A percentile compares a stretch with the other conserved stretches of the same genome.
Evolutionary conservation across 2,113 vertebrate species (phyloP).

Genomic region (Cyanistes caeruleus): DNA sequence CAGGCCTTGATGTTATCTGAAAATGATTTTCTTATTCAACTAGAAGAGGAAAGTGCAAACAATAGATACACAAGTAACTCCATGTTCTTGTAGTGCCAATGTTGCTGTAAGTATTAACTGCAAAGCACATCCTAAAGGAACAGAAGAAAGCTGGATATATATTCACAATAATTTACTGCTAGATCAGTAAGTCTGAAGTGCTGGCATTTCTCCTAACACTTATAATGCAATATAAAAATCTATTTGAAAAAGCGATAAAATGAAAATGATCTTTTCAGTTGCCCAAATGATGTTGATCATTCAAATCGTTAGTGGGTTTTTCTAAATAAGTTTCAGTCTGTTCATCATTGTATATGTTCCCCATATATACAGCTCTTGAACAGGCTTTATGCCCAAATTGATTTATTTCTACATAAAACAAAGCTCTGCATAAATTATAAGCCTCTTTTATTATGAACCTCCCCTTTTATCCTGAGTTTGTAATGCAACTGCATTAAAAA

Average conservation of each 20-base stretch:
- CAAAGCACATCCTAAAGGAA: neutral
- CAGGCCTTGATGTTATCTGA: neutral
- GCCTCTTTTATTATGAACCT: neutral
- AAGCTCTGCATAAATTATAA: neutral
- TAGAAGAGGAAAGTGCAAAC: neutral
- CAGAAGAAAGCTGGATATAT: neutral
- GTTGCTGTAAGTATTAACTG: neutral
- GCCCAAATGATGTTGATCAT: neutral
- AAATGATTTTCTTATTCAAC: neutral
- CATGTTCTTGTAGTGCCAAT: neutral
- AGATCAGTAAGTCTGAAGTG: neutral
- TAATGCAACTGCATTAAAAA: neutral
- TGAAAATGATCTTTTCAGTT: neutral
- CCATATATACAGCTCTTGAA: neutral
- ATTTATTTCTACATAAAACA: neutral
- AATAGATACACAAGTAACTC: neutral
- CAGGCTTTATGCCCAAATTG: neutral
- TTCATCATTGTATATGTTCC: neutral
- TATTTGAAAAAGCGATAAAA: neutral
- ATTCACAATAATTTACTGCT: neutral
- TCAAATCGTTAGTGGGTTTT: neutral
- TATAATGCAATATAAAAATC: neutral
- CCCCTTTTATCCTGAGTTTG: neutral
- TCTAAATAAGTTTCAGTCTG: neutral
- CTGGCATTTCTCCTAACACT: neutral